Evolutionary conservation across 2,888 invertebrate genomes (phyloP).

Genomic region (Acleris emargana): DNA sequence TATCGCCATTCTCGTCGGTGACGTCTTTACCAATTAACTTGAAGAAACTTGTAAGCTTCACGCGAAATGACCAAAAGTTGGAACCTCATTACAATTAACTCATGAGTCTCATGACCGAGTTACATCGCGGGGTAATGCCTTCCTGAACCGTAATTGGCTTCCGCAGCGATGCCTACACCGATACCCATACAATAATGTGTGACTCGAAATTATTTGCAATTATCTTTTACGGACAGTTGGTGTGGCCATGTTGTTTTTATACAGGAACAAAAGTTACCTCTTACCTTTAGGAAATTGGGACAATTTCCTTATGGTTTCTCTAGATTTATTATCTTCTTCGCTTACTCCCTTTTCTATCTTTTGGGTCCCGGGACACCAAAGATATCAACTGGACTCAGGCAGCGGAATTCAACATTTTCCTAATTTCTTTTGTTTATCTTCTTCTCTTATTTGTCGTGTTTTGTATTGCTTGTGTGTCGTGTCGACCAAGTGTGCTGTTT

Average conservation of each 20-base stretch:
- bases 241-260: constrained; percentile 29
- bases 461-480: too few species aligned
- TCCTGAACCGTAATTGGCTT: constrained; percentile 43
- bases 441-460: too few species aligned
- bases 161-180: constrained; percentile 45
- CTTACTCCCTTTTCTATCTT: too few species aligned
- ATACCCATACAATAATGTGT: constrained; percentile 46
- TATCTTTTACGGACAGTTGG: constrained; percentile 39
- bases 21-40: too few species aligned
- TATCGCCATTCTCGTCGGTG: background rate
- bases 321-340: too few species aligned
- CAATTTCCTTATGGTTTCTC: too few species aligned
- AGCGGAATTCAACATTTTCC: too few species aligned
- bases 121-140: constrained; percentile 33
- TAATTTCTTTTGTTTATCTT: too few species aligned
- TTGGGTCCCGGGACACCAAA: too few species aligned
- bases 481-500: too few species aligned
- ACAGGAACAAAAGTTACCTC: background rate
- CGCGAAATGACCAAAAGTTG: background rate
- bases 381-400: too few species aligned
- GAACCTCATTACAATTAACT: constrained; percentile 11
- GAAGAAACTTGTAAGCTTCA: background rate
- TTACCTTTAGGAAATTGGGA: too few species aligned
- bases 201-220: constrained; percentile 48
- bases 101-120: constrained; percentile 12